phyloP scores from a whole-genome alignment of 2,797 vertebrate genomes.

The Champsocephalus esox region DNA sequence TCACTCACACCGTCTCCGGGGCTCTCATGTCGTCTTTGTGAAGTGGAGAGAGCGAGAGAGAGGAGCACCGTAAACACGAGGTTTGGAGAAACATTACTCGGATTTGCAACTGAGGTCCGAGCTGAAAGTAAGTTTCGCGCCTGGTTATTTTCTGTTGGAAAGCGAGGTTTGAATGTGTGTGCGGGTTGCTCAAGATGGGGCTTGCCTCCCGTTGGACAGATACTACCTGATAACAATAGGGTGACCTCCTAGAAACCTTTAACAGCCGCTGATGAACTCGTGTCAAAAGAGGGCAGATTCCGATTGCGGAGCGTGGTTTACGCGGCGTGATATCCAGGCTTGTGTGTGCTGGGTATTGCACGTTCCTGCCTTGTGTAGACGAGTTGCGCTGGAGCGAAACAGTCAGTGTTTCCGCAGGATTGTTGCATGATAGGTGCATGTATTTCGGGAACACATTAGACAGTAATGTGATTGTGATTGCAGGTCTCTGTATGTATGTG shows the following conservation, averaged over 20 bases:
- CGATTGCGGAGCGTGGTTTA: conserved; percentile 37
- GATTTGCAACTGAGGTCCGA: conserved; percentile 79
- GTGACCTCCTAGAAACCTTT: conserved; percentile 81
- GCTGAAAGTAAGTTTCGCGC: conserved; percentile 92
- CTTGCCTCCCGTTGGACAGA: conserved; percentile 74
- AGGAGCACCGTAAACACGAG: conserved; percentile 75
- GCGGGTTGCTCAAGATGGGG: conserved; percentile 52
- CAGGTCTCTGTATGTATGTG: conserved; percentile 1
- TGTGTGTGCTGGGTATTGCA: conserved; percentile 6
- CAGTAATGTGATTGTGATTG: conserved; percentile 34
- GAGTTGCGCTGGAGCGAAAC: conserved; percentile 43
- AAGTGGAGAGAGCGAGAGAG: conserved; percentile 77
- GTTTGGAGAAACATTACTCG: conserved; percentile 73
- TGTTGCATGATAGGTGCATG: conserved; percentile 25
- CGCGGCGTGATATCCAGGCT: conserved; percentile 43
- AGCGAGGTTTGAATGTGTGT: conserved; percentile 63
- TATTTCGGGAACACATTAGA: conserved; percentile 16
- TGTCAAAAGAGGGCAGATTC: conserved; percentile 46
- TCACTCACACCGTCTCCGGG: conserved; percentile 93
- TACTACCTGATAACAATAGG: conserved; percentile 89
- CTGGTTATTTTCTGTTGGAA: conserved; percentile 73
- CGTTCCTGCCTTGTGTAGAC: conserved; percentile 38
- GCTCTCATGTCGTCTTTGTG: conserved; percentile 91
- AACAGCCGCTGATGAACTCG: conserved; percentile 66
- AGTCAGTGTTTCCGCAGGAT: conserved; percentile 42